These are phyloP conservation scores for Podilymbus podiceps DNA, from an alignment of 2,113 vertebrate genomes.

Conservation along the genomic window DNA sequence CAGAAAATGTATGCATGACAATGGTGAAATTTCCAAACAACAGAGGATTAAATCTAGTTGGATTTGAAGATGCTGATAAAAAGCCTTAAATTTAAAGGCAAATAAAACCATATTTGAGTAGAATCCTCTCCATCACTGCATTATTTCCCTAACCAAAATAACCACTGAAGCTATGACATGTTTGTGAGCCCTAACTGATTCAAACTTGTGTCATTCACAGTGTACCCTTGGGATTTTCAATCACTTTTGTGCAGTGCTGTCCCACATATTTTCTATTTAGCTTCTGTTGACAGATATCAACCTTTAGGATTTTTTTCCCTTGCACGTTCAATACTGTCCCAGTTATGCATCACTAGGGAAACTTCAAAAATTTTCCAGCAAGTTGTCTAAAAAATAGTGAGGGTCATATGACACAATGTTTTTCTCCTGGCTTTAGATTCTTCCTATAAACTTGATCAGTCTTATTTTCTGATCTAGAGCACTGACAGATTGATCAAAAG, in stretches of 20 bases:
- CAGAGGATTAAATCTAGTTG: background rate
- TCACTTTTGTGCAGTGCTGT: background rate
- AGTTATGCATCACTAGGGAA: background rate
- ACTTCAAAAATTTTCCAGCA: background rate
- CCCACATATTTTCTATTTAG: conserved; percentile 27
- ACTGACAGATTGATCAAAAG: background rate
- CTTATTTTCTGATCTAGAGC: background rate
- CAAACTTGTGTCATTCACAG: background rate
- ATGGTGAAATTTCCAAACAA: background rate
- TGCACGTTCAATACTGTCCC: background rate
- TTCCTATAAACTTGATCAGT: background rate
- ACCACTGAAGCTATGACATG: background rate
- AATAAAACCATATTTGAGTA: background rate
- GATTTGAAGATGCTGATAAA: conserved; percentile 16
- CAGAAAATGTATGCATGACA: background rate
- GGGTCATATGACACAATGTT: background rate
- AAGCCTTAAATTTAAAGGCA: background rate
- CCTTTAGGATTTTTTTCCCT: background rate
- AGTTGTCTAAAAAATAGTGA: background rate
- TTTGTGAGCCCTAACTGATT: background rate
- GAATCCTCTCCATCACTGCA: background rate
- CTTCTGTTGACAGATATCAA: conserved; percentile 6
- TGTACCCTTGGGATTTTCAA: background rate
- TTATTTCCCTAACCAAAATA: background rate
- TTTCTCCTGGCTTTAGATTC: background rate